Conservation (phyloP, 2,888 invertebrate species). For the Tiphia femorata region DNA sequence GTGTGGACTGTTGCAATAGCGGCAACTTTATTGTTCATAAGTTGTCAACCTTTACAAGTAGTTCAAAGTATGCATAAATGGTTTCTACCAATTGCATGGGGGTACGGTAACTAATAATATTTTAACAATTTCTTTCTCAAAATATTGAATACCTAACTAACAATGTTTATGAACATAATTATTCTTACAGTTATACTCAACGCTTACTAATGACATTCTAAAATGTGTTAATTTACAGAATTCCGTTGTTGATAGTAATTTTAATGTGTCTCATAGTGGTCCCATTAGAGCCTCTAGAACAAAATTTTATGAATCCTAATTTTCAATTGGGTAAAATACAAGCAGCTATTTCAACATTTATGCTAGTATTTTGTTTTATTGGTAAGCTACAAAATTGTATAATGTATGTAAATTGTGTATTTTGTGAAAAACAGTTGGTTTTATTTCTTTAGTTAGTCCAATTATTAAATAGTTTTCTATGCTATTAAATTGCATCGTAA, state of each 20-base stretch:
- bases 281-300: constrained; percentile 69
- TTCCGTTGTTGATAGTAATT: constrained; percentile 77
- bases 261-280: constrained; percentile 75
- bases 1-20: constrained; percentile 90
- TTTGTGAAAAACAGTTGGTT: too few relatives aligned
- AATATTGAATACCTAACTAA: too few relatives aligned
- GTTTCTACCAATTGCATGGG: constrained; percentile 75
- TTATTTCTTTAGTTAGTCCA: constrained; percentile 4
- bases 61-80: constrained; percentile 82
- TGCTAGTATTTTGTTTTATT: constrained; percentile 83
- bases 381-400: constrained; percentile 70
- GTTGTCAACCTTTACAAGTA: constrained; percentile 86
- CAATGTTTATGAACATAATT: constrained; percentile 18
- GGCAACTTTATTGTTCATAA: constrained; percentile 83
- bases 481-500: too few relatives aligned
- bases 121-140: neutral
- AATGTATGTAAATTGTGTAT: constrained; percentile 6
- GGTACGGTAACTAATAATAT: constrained; percentile 66
- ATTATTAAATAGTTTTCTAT: neutral
- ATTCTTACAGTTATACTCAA: neutral
- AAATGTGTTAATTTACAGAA: constrained; percentile 63
- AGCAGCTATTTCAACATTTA: constrained; percentile 81
- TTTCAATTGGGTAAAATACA: constrained; percentile 84
- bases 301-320: constrained; percentile 78
- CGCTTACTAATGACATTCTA: neutral